These are phyloP conservation scores for Drosophila nigromelanica DNA, from an alignment of 1,140 invertebrate genomes.

Conservation along the genomic window DNA sequence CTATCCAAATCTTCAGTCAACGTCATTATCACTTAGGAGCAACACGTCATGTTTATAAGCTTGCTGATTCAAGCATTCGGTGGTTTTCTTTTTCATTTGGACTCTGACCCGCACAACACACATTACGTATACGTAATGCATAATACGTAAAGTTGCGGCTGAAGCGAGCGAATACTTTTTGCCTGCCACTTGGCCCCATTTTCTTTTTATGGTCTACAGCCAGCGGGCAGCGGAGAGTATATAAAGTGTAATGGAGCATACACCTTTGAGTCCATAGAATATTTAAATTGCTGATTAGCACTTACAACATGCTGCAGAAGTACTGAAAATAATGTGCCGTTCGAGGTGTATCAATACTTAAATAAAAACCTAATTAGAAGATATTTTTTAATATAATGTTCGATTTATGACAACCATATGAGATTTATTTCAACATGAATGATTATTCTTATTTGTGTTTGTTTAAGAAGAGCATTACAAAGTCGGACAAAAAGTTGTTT, in stretches of 20 bases:
- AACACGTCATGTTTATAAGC: conserved; percentile 70
- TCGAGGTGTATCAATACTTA: conserved; percentile 25
- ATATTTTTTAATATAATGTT: no score
- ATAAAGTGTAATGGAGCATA: conserved; percentile 45
- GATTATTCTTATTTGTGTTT: background rate
- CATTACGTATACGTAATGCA: conserved; percentile 26
- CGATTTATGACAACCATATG: no score
- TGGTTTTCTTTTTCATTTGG: conserved; percentile 60
- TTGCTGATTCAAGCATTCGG: conserved; percentile 34
- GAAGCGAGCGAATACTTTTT: conserved; percentile 45
- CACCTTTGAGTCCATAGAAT: conserved; percentile 27
- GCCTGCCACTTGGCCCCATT: conserved; percentile 44
- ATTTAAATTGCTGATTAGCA: conserved; percentile 42
- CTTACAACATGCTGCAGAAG: background rate
- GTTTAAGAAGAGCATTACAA: conserved; percentile 5
- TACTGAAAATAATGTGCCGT: conserved; percentile 35
- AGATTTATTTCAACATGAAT: no score
- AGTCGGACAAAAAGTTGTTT: conserved; percentile 7
- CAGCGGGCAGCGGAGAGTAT: conserved; percentile 23
- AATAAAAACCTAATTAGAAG: background rate
- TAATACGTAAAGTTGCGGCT: conserved; percentile 35
- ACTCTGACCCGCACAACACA: conserved; percentile 47
- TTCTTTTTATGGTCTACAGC: conserved; percentile 38
- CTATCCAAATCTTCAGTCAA: conserved; percentile 29
- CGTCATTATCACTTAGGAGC: conserved; percentile 72